Conservation (phyloP, 2,888 invertebrate genomes). For the Tricholauxania praeusta region DNA sequence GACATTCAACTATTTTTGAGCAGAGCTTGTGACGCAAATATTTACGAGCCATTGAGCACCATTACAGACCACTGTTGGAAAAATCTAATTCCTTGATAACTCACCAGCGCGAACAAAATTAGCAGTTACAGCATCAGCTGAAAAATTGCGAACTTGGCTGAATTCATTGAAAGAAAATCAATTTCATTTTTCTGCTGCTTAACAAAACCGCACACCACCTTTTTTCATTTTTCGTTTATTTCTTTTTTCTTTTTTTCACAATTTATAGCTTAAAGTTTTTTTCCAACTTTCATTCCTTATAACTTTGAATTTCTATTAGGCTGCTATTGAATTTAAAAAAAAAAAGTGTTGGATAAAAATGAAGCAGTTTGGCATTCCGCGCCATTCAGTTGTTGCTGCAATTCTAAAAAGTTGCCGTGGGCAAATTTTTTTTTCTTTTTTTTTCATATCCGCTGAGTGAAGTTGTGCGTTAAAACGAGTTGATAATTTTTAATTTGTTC, state of each 20-base stretch:
- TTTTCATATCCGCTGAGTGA: background rate
- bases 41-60: no score
- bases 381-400: background rate
- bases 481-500: slow-evolving; percentile 23
- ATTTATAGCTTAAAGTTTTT: no score
- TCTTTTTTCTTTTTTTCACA: no score
- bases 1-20: no score
- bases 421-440: background rate
- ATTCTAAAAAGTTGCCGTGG: slow-evolving; percentile 8
- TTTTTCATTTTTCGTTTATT: background rate
- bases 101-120: no score
- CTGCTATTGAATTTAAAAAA: no score
- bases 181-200: slow-evolving; percentile 21
- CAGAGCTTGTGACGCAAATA: no score
- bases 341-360: background rate
- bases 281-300: no score
- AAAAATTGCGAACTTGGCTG: slow-evolving; percentile 6
- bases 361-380: no score
- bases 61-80: no score
- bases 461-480: slow-evolving; percentile 20
- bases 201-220: background rate
- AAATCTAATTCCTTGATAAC: no score
- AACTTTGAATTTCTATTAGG: background rate
- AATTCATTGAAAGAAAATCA: slow-evolving; percentile 27
- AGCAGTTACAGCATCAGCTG: no score